phyloP scores from a whole-genome alignment of 2,888 invertebrate species.

The Aproaerema taeniolella region DNA sequence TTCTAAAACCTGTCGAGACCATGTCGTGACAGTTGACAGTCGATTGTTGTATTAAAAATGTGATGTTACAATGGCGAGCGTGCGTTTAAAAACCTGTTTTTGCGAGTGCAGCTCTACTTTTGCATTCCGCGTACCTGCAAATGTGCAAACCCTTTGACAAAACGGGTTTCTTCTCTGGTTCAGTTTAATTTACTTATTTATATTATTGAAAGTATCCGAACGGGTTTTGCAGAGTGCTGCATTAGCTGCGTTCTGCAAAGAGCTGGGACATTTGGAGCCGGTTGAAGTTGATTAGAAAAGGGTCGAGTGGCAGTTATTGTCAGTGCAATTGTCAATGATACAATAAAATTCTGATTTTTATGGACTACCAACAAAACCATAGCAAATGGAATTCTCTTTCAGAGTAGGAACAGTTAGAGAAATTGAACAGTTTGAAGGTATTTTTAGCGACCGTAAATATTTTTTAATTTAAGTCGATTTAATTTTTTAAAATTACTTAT shows the following conservation, averaged over 20 bases:
- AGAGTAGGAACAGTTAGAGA: no score
- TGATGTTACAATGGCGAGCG: conserved; percentile 20
- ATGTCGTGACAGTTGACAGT: conserved; percentile 13
- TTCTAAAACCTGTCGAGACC: conserved; percentile 32
- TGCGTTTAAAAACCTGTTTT: conserved; percentile 43
- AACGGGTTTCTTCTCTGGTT: conserved; percentile 31
- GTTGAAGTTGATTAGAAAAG: conserved; percentile 29
- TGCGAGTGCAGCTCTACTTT: conserved; percentile 48
- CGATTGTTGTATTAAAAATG: conserved; percentile 25
- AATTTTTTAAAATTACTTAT: no score
- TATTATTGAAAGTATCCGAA: no score
- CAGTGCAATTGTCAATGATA: conserved; percentile 26
- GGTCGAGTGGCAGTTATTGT: no score
- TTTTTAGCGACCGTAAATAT: no score
- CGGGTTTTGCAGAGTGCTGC: conserved; percentile 27
- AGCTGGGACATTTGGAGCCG: conserved; percentile 30
- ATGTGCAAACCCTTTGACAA: conserved; percentile 34
- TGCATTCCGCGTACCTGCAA: conserved; percentile 63
- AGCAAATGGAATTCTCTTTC: no score
- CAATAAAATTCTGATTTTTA: conserved; percentile 11
- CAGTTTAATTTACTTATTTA: conserved; percentile 21
- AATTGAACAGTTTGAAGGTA: no score
- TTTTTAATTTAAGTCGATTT: no score
- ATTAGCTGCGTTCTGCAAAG: conserved; percentile 31
- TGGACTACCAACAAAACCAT: no score